Evolutionary conservation across 2,113 vertebrate species (phyloP).

Genomic region (Barbus barbus): DNA sequence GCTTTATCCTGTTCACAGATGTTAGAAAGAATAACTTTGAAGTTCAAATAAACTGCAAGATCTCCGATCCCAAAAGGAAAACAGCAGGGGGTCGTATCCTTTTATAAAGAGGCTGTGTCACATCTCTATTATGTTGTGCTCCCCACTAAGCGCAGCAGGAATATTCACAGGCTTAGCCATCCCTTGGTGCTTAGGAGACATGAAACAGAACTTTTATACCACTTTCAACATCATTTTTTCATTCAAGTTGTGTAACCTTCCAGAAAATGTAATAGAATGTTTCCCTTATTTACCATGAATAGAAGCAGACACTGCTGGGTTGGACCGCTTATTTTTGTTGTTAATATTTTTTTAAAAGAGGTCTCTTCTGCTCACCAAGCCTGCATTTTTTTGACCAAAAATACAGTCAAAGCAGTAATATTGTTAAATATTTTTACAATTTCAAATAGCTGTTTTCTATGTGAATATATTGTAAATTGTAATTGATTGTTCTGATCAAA

Average conservation of each 20-base stretch:
- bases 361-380: no score
- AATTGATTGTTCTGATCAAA: no score
- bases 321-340: no score
- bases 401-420: no score
- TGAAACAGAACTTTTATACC: not conserved
- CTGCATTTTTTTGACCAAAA: no score
- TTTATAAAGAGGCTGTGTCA: not conserved
- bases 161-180: not conserved
- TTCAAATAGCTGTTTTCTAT: no score
- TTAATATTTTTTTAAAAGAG: no score
- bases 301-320: no score
- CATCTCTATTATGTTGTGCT: not conserved
- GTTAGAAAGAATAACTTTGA: not conserved
- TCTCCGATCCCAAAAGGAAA: not conserved
- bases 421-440: no score
- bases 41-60: not conserved
- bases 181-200: not conserved
- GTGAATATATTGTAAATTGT: no score
- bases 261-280: not conserved
- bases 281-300: not conserved
- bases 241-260: not conserved
- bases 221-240: not conserved
- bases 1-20: no score
- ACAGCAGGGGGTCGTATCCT: not conserved
- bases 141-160: conserved; percentile 7